Evolutionary conservation across 35 echinoderm and acorn worm genomes (phyloP).

Genomic region (Ptychodera flava): DNA sequence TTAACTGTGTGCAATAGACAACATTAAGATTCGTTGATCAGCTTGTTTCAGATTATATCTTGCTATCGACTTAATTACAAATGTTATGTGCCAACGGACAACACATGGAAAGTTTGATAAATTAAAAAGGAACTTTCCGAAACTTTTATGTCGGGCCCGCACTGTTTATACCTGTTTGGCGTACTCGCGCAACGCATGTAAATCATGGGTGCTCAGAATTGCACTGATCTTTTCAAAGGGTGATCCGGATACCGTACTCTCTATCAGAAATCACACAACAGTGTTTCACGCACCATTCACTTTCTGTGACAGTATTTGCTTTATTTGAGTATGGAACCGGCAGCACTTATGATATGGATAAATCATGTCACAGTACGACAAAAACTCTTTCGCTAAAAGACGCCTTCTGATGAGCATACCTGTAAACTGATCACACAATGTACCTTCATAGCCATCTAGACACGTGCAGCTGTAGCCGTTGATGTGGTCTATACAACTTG

Average conservation of each 20-base stretch:
- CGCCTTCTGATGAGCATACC: background rate
- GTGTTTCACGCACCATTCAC: no score
- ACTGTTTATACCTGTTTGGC: background rate
- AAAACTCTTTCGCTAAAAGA: background rate
- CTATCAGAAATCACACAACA: no score
- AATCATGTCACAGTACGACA: background rate
- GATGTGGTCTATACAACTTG: background rate
- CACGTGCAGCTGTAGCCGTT: background rate
- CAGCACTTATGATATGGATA: background rate
- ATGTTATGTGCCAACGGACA: no score
- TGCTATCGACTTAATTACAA: no score
- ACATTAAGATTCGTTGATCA: no score
- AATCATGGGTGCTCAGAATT: no score
- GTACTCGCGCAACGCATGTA: no score
- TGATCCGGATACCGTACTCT: no score
- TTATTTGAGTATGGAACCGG: background rate
- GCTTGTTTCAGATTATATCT: no score
- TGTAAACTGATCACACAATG: background rate
- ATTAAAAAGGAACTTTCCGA: background rate
- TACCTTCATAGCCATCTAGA: background rate
- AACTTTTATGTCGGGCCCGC: background rate
- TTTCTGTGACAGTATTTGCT: no score
- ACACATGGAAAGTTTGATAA: background rate
- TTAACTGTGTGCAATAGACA: no score
- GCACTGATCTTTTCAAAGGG: no score